Evolutionary conservation across 2,888 invertebrate species (phyloP), one percentile per base, ranked within the genome.

Genomic region (Drosophila monieri): DNA sequence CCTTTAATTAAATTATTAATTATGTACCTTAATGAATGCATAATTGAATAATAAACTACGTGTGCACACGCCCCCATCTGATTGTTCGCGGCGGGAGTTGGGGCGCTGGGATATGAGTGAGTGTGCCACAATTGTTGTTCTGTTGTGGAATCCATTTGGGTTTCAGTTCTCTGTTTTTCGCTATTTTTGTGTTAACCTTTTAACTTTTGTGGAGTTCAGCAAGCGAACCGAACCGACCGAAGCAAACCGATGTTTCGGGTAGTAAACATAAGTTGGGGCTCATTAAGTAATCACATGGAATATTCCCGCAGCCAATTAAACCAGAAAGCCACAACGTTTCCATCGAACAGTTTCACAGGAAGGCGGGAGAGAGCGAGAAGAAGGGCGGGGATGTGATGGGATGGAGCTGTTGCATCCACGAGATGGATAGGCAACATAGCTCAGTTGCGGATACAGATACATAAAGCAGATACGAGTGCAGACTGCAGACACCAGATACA

Each of bases 301-400:
- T 84, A 84, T 88, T 88, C 86, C 86, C 84, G 83, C 84, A 83
- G 84, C 88, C 88, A 88, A 84, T 84, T 84, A 84, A 84, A 83
- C 76, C 78, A 72, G 80, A 79, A 84, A 85, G 71, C 86, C 88
- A 65, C 84, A 84, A 55, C 62, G 44, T 61, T 65, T 67, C 21
- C 58, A 67, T 41, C 62, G 51, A 64, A 43, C 57, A 66, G 74
- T 71, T 79, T 75, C 60, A 73, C 65, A 64, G 25, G 56, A 61
- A 25, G 48, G 18, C 21, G 14, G 18, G 44, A 18, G 18, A 18
- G 18, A 2, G 18, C 1, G 18, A 18, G 18, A 18, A 25, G 48
- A 27, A 27, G 14, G 18, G 44, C 41, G 12, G 39, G 62, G 12
- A 2, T 41, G 52, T 60, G 78, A n/a, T n/a, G 15, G 18, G 8